Percentiles rank a stretch among this genome's conserved stretches.
Evolutionary conservation across 2,888 invertebrate species (phyloP).

Genomic region (Troides oblongomaculatus): DNA sequence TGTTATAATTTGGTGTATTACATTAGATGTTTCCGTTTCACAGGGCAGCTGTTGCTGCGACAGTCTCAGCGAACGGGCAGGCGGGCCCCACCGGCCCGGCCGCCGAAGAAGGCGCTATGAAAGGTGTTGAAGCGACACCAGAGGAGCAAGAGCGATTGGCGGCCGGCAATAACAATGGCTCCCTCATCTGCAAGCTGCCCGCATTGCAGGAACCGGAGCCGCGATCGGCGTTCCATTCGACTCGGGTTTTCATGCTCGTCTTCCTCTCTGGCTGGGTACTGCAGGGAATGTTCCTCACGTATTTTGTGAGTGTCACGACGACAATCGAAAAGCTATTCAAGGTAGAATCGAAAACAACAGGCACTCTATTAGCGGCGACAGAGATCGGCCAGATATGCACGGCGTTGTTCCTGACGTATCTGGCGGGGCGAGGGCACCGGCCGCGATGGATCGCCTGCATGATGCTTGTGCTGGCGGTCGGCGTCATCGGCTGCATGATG

Average conservation of each 20-base stretch:
- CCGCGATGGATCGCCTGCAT: constrained; percentile 97
- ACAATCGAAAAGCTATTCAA: constrained; percentile 95
- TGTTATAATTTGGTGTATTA: background rate
- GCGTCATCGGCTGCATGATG: constrained; percentile 91
- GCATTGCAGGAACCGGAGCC: constrained; percentile 78
- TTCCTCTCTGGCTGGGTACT: constrained; percentile 93
- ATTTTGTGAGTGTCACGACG: constrained; percentile 95
- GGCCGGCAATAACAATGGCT: constrained; percentile 85
- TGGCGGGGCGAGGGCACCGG: constrained; percentile 94
- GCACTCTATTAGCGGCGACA: constrained; percentile 92
- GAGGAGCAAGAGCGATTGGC: constrained; percentile 75
- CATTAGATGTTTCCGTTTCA: constrained; percentile 52
- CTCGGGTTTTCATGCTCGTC: constrained; percentile 92
- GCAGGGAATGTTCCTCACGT: constrained; percentile 96
- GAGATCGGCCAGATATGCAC: constrained; percentile 97
- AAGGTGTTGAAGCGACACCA: constrained; percentile 74
- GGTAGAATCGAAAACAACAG: constrained; percentile 94
- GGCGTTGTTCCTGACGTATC: constrained; percentile 91
- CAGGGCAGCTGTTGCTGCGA: constrained; percentile 64
- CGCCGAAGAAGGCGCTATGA: constrained; percentile 69
- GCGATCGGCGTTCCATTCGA: constrained; percentile 88
- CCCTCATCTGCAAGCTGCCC: constrained; percentile 87
- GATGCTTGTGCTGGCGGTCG: constrained; percentile 92
- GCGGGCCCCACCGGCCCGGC: constrained; percentile 63
- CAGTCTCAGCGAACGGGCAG: constrained; percentile 63